These are phyloP conservation scores for Aspidiotus destructor DNA, from an alignment of 2,888 invertebrate species.

Conservation along the genomic window DNA sequence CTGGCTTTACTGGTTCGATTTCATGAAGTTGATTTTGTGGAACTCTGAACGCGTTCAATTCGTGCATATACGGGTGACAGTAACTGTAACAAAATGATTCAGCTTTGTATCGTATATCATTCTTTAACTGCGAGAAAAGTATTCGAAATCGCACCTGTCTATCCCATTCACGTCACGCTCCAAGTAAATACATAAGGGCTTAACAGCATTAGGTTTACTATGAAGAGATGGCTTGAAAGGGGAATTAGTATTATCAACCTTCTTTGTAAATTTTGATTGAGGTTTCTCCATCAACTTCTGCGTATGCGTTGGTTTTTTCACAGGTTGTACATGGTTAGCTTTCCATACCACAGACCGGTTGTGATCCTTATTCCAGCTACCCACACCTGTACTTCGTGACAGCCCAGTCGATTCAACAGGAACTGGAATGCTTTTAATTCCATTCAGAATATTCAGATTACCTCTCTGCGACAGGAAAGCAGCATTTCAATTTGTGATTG, in stretches of 20 bases:
- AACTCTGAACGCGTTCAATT: constrained; percentile 64
- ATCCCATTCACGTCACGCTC: constrained; percentile 51
- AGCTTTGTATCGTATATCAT: no score
- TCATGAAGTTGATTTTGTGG: constrained; percentile 46
- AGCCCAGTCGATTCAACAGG: constrained; percentile 46
- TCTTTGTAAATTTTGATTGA: constrained; percentile 72
- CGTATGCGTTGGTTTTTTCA: constrained; percentile 23
- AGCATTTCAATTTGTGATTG: not conserved
- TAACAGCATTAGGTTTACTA: constrained; percentile 78
- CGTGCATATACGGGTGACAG: constrained; percentile 80
- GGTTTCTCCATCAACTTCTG: constrained; percentile 50
- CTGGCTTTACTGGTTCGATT: constrained; percentile 45
- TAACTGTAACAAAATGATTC: constrained; percentile 46
- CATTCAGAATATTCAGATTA: constrained; percentile 51
- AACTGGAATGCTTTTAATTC: constrained; percentile 49
- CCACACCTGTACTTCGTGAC: constrained; percentile 43
- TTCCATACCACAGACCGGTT: constrained; percentile 35
- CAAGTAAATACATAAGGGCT: constrained; percentile 64
- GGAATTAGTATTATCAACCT: constrained; percentile 63
- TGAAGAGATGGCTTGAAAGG: constrained; percentile 76
- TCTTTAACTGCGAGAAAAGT: constrained; percentile 7
- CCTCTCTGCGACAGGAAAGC: not conserved
- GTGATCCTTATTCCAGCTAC: constrained; percentile 51
- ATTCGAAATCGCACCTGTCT: constrained; percentile 44
- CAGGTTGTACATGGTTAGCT: constrained; percentile 18